Conservation (phyloP, 2,113 vertebrate genomes). For the Electrona antarctica region DNA sequence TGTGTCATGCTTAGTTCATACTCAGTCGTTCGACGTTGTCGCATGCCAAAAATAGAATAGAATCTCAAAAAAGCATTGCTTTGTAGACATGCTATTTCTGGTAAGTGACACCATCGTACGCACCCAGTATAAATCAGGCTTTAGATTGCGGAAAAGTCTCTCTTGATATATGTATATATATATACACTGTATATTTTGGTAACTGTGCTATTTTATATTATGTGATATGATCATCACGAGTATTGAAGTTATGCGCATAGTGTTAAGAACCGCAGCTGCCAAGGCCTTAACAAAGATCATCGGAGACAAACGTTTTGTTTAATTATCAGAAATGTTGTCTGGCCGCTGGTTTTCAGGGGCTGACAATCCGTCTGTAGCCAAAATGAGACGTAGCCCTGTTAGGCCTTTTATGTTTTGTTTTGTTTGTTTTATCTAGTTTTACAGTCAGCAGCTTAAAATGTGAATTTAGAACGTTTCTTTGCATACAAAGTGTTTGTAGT, state of each 20-base stretch:
- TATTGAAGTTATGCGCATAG: conserved; percentile 25
- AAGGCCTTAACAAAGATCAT: conserved; percentile 32
- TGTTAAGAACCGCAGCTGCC: conserved; percentile 32
- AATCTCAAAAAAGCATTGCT: not conserved
- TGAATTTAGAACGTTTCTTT: conserved; percentile 31
- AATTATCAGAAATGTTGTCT: conserved; percentile 5
- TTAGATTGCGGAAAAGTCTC: no score
- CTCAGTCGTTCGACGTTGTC: no score
- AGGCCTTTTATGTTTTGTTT: not conserved
- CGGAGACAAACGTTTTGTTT: conserved; percentile 12
- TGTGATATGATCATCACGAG: not conserved
- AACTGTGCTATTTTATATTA: not conserved
- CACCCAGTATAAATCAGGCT: no score
- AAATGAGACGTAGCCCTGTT: not conserved
- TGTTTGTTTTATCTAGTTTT: conserved; percentile 4
- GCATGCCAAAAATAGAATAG: no score
- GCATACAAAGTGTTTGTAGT: conserved; percentile 33
- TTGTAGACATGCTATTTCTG: conserved; percentile 3
- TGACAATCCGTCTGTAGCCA: conserved; percentile 32
- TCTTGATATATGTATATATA: no score
- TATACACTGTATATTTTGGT: no score
- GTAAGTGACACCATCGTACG: no score
- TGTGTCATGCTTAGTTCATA: no score
- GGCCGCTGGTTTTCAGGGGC: conserved; percentile 16
- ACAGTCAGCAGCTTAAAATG: conserved; percentile 34